Conservation (phyloP, 2,797 vertebrate species). For the Tenualosa thibaudeaui region DNA sequence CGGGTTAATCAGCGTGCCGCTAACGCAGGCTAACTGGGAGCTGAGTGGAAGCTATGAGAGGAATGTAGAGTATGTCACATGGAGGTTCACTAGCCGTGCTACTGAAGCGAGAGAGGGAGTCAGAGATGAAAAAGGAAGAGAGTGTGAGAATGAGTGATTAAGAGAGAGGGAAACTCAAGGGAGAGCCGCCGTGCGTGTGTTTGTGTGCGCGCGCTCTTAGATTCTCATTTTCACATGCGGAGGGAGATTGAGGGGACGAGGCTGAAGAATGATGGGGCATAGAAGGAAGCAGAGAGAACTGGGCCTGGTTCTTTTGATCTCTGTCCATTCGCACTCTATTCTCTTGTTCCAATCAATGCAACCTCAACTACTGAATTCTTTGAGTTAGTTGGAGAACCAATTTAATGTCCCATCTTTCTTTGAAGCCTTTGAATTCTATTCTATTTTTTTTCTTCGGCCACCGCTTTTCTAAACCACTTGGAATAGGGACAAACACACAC, state of each 20-base stretch:
- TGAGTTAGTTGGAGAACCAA: neutral
- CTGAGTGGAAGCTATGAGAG: conserved; percentile 21
- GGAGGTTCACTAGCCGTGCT: conserved; percentile 21
- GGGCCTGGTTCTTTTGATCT: neutral
- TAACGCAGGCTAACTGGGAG: neutral
- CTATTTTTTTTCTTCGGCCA: neutral
- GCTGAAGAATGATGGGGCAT: neutral
- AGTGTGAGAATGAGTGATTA: neutral
- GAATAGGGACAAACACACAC: too few species aligned
- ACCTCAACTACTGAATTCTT: neutral
- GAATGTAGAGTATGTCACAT: conserved; percentile 43
- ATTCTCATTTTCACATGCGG: neutral
- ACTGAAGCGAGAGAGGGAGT: conserved; percentile 20
- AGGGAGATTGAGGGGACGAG: neutral
- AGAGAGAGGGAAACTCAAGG: conserved; percentile 7
- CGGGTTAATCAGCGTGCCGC: neutral
- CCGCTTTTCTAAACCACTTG: neutral
- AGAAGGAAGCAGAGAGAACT: too few species aligned
- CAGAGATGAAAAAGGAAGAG: neutral
- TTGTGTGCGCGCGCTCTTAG: neutral
- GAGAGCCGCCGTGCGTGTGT: neutral
- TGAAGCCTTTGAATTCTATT: neutral
- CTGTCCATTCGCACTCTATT: neutral
- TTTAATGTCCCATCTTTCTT: neutral
- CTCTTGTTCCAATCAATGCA: neutral